phyloP scores from a whole-genome alignment of 2,797 vertebrate species.

The Chrosomus eos region DNA sequence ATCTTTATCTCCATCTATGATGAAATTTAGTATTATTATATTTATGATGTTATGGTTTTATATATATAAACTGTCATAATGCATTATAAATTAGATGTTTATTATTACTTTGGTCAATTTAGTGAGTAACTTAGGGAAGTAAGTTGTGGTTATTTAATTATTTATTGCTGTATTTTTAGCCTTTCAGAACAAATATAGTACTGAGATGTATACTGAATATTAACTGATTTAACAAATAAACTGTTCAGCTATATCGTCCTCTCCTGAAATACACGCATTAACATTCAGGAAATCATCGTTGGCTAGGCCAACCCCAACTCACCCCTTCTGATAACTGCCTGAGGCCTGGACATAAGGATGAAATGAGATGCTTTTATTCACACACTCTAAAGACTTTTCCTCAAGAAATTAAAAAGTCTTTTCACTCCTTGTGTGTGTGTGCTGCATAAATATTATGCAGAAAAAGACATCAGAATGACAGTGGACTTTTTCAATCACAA shows the following conservation, averaged over 20 bases:
- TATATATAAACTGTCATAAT: not conserved
- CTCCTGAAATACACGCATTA: constrained; percentile 57
- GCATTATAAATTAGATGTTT: too few relatives aligned
- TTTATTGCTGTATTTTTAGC: not conserved
- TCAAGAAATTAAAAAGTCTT: constrained; percentile 56
- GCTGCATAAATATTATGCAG: constrained; percentile 24
- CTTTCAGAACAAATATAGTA: not conserved
- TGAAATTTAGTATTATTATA: not conserved
- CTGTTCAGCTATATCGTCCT: not conserved
- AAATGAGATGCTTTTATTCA: constrained; percentile 52
- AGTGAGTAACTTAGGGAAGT: too few relatives aligned
- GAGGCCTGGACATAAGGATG: constrained; percentile 41
- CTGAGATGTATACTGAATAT: not conserved
- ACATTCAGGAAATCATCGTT: constrained; percentile 49
- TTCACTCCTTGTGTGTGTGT: constrained; percentile 37
- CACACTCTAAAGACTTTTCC: constrained; percentile 41
- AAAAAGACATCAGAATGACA: constrained; percentile 48
- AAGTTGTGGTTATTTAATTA: too few relatives aligned
- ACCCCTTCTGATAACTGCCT: constrained; percentile 39
- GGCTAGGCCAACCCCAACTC: constrained; percentile 13
- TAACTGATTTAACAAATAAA: not conserved
- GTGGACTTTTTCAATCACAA: constrained; percentile 37
- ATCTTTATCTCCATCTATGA: too few relatives aligned
- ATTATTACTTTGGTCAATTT: too few relatives aligned
- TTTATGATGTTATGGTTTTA: not conserved